Evolutionary conservation across 1,140 invertebrate genomes (phyloP), one percentile per base, ranked within the genome.

Genomic region (Apis laboriosa): DNA sequence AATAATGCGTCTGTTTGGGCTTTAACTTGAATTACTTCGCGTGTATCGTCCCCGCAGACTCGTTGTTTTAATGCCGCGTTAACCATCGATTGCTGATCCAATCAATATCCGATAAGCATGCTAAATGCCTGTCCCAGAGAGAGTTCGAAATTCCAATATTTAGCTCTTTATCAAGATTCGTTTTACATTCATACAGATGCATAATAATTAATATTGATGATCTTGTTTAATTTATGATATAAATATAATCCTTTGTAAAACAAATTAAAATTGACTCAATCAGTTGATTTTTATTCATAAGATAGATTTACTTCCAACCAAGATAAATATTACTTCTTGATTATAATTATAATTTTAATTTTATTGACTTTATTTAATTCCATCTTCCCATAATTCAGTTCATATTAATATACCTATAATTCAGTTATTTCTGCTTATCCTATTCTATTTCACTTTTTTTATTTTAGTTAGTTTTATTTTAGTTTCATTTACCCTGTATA

Each of bases 1-100:
- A 88, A 61, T 85, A 85, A 88, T 88, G 87, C 34, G 83, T 88
- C 86, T 88, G 87, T 83, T 70, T 64, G 51, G 71, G 76, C 79
- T 83, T 88, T 83, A 85, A 80, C 72, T 88, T 74, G 51, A 76
- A 77, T 75, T 73, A 74, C 77, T 61, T 13, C 60, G 56, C n/a
- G 34, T 43, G 79, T 64, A 66, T 78, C 63, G 86, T 87, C 78
- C 86, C 85, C 66, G 72, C 82, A 74, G 87, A 80, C 88, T 88
- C 85, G 83, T 88, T 81, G 80, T 72, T 88, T 87, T 85, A 89
- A 89, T 84, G 87, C 67, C 21, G 51, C 43, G 43, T 66, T 51
- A 78, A 61, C 61, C 60, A 77, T 77, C 87, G 80, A 86, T 86
- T 49, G 67, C 63, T 51, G 72, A 86, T 85, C 74, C 60, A 83